Evolutionary conservation across 2,888 invertebrate species (phyloP).

Genomic region (Ormyrus pomaceus): DNA sequence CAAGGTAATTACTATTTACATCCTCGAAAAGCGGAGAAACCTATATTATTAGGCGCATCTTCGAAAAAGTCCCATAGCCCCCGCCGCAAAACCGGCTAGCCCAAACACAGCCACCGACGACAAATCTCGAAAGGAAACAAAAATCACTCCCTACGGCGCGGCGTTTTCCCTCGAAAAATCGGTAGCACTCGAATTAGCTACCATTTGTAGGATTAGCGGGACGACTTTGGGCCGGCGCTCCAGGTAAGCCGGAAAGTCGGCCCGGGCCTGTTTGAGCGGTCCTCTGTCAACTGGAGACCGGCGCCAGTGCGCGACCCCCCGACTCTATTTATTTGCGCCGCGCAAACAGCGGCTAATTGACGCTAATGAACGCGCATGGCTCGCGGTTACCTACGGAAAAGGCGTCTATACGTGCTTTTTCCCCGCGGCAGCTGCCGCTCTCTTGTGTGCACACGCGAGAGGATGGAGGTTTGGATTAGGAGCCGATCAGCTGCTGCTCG

Average conservation of each 20-base stretch:
- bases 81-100: no score
- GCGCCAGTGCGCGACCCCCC: constrained; percentile 47
- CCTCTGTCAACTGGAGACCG: constrained; percentile 67
- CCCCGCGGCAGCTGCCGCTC: background rate
- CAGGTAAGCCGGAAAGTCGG: constrained; percentile 3
- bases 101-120: no score
- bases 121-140: no score
- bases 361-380: constrained; percentile 70
- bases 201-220: constrained; percentile 36
- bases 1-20: no score
- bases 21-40: no score
- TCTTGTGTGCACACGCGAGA: constrained; percentile 5
- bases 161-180: background rate
- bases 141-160: no score
- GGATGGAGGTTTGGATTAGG: background rate
- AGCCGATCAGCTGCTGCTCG: background rate
- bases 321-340: constrained; percentile 66
- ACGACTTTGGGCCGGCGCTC: background rate
- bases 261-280: constrained; percentile 64
- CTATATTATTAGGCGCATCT: no score
- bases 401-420: background rate
- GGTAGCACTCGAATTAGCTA: constrained; percentile 54
- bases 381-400: constrained; percentile 42
- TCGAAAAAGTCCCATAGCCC: no score
- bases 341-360: constrained; percentile 73